Evolutionary conservation across 37 sponge, comb jelly and placozoan genomes (phyloP), one percentile per base, ranked within the genome.

Genomic region (Ephydatia muelleri): DNA sequence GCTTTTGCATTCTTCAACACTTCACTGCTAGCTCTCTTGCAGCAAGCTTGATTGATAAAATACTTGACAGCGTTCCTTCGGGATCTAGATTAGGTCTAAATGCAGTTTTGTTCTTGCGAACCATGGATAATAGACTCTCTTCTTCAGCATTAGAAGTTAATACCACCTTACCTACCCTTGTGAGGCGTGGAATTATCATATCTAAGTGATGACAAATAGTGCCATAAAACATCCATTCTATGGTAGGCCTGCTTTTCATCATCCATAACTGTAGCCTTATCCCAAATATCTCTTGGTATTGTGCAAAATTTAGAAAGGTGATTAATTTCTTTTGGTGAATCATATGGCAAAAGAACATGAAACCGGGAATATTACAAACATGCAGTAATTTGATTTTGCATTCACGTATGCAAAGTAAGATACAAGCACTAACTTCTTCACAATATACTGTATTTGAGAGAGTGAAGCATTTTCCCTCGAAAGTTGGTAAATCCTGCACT

Each of bases 131-230:
- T n/a, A n/a, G n/a, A 38, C 69, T 37, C 33, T 80, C 81, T 21
- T 67, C 81, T 6, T 5, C 81, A n/a, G 81, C 81, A 80, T 80
- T 80, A 21, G 81, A 80, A 67, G 81, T 80, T 28, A 80, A 26
- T 1, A 80, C 81, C 5, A 80, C 19, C 6, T 80, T 5, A 2
- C 68, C 68, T 9, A 80, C 69, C 69, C 67, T 5, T 3, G 67
- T 2, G 1, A 80, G 34, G 6, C 25, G 2, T 29, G 81, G 5
- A 67, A 74, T 12, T 9, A 5, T 25, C 36, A 25, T 5, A 65
- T 5, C 5, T 74, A 25, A 5, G 22, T 31, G 68, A 25, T 65
- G 67, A 79, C 26, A 79, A 67, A 67, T 80, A 67, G 11, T 23
- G 38, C 81, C 81, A 80, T 67, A 80, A 3, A 8, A 21, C 67